Conservation (phyloP, 2,797 vertebrate species). For the Myotis myotis region DNA sequence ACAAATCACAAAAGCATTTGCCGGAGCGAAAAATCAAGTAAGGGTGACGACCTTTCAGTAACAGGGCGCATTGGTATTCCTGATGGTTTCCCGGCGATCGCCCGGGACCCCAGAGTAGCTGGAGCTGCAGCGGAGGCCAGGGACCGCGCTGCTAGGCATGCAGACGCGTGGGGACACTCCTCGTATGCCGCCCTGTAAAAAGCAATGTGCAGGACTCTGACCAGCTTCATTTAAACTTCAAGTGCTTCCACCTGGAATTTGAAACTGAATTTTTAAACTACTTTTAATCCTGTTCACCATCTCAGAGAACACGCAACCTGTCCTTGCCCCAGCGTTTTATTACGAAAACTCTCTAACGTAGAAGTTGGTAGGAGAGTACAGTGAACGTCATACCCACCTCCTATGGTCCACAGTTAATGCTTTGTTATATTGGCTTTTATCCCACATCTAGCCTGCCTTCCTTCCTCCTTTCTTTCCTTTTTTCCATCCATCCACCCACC, state of each 20-base stretch:
- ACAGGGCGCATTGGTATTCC: conserved; percentile 62
- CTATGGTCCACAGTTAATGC: not conserved
- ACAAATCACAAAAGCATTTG: conserved; percentile 74
- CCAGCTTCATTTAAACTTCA: not conserved
- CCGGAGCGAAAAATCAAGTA: conserved; percentile 58
- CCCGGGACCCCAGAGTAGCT: conserved; percentile 28
- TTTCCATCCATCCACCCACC: not conserved
- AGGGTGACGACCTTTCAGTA: conserved; percentile 64
- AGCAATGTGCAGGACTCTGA: not conserved
- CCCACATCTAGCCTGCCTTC: not conserved
- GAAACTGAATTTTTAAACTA: not conserved
- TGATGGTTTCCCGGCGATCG: conserved; percentile 46
- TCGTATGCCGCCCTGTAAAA: not conserved
- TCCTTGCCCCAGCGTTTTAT: not conserved
- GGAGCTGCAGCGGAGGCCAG: conserved; percentile 34
- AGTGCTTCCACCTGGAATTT: not conserved
- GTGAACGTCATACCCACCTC: not conserved
- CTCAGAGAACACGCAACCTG: not conserved
- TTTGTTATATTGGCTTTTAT: not conserved
- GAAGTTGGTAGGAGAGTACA: not conserved
- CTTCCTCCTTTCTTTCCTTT: not conserved
- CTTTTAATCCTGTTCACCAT: not conserved
- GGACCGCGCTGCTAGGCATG: not conserved
- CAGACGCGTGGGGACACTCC: not conserved
- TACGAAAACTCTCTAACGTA: not conserved